Conservation (phyloP, 1,140 invertebrate species). For the Drosophila sturtevanti region DNA sequence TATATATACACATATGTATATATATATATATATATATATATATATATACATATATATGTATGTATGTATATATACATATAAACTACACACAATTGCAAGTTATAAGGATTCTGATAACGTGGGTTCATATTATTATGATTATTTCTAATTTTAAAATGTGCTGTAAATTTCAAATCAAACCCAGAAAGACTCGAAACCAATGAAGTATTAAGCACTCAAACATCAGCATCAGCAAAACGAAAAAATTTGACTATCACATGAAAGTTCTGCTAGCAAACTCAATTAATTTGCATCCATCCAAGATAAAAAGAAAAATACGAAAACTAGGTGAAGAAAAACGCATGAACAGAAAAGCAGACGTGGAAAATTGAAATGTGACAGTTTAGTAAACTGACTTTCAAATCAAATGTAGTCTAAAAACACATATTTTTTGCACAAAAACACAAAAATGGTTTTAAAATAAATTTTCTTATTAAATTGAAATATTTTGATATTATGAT, state of each 20-base stretch:
- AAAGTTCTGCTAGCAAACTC: slow-evolving; percentile 33
- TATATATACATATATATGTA: too few relatives aligned
- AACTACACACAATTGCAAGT: slow-evolving; percentile 47
- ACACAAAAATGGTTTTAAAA: slow-evolving; percentile 57
- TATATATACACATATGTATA: slow-evolving; percentile 33
- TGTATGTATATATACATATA: slow-evolving; percentile 27
- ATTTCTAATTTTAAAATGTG: slow-evolving; percentile 62
- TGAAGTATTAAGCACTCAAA: slow-evolving; percentile 81
- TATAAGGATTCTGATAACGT: slow-evolving; percentile 40
- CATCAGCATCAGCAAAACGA: slow-evolving; percentile 36
- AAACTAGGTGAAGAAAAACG: slow-evolving; percentile 10
- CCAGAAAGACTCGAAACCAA: slow-evolving; percentile 82
- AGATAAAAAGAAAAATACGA: slow-evolving; percentile 37
- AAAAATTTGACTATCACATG: slow-evolving; percentile 64
- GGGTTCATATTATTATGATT: slow-evolving; percentile 58
- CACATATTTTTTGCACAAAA: slow-evolving; percentile 73
- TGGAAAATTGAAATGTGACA: slow-evolving; percentile 58
- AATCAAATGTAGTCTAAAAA: slow-evolving; percentile 76
- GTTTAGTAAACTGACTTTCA: slow-evolving; percentile 77
- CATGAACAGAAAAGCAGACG: slow-evolving; percentile 28
- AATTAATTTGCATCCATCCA: slow-evolving; percentile 73
- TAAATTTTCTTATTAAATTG: neutral
- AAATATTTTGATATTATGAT: slow-evolving; percentile 55
- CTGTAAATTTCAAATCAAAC: slow-evolving; percentile 42
- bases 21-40: too few relatives aligned